Conservation (phyloP, 2,888 invertebrate species). For the Epinotia bilunana region DNA sequence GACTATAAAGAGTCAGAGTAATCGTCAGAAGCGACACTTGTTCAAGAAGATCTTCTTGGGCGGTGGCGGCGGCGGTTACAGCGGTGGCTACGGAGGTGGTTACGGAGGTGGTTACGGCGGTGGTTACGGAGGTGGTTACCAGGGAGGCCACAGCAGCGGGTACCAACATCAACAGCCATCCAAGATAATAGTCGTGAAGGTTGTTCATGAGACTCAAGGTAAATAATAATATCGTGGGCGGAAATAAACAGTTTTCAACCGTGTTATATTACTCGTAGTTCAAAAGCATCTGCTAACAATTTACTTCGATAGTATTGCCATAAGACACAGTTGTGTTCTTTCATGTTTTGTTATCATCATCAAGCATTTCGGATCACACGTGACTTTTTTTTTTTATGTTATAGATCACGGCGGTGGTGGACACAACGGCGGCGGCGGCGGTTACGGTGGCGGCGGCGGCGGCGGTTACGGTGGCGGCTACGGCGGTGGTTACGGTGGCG, state of each 20-base stretch:
- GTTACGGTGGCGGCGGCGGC: not conserved
- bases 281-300: no score
- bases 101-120: constrained; percentile 54
- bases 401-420: constrained; percentile 15
- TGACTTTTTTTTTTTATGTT: not conserved
- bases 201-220: constrained; percentile 56
- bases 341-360: not conserved
- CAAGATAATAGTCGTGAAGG: constrained; percentile 65
- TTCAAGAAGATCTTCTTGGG: constrained; percentile 58
- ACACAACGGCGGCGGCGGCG: constrained; percentile 31
- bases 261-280: no score
- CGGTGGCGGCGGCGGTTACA: constrained; percentile 50
- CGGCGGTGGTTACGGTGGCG: constrained; percentile 38
- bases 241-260: no score
- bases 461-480: not conserved
- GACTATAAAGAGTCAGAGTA: constrained; percentile 47
- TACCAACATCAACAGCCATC: constrained; percentile 53
- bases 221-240: constrained; percentile 46
- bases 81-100: constrained; percentile 57
- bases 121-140: constrained; percentile 49
- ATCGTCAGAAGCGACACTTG: constrained; percentile 68
- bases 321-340: not conserved
- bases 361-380: not conserved
- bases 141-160: constrained; percentile 50
- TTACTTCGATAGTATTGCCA: no score